Evolutionary conservation across 30 jellyfish, hydroid and myxozoan species (phyloP), one percentile per base, ranked within the genome.

Genomic region (Aurelia coerulea): DNA sequence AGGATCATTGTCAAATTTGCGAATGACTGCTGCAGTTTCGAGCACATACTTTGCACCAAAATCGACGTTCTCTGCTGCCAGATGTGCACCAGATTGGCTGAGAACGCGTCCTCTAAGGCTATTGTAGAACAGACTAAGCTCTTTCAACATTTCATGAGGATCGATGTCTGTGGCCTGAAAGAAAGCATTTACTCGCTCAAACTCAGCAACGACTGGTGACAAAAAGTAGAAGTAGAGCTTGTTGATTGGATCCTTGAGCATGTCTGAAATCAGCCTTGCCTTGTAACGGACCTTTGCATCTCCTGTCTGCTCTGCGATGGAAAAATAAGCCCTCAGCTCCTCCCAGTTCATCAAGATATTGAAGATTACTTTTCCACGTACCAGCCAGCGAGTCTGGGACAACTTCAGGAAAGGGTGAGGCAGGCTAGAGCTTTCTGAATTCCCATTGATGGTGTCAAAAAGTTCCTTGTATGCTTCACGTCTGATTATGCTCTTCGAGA

Each of bases 351-450:
- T 50, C 37, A 86, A 53, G 32, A 86, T 76, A 46, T 86, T 86
- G 72, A 35, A 77, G 32, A 75, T 67, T 16, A 87, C 90, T 68
- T 87, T 78, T 58, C 96, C 96, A 37, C 96, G 88, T 37, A 79
- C 92, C 53, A 79, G 79, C 92, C 93, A 87, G 68, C 96, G 75
- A 64, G 91, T 87, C 19, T 58, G 76, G 32, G 93, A 87, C 15
- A 81, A 16, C 83, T 87, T 87, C 62, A 79, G 91, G 68, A 87
- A 87, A 52, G 92, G 96, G 70, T 62, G 70, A n/a, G 96, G 96
- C 79, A 54, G 18, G 67, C 87, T 16, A 49, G 81, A 70, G 59
- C 83, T 64, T 49, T 87, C 96, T 79, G 90, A 49, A 54, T 65
- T 84, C 18, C 76, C 72, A 71, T 87, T 79, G 41, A 79, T 87